phyloP scores from a whole-genome alignment of 2,888 invertebrate genomes.

The Eupithecia vulgata region DNA sequence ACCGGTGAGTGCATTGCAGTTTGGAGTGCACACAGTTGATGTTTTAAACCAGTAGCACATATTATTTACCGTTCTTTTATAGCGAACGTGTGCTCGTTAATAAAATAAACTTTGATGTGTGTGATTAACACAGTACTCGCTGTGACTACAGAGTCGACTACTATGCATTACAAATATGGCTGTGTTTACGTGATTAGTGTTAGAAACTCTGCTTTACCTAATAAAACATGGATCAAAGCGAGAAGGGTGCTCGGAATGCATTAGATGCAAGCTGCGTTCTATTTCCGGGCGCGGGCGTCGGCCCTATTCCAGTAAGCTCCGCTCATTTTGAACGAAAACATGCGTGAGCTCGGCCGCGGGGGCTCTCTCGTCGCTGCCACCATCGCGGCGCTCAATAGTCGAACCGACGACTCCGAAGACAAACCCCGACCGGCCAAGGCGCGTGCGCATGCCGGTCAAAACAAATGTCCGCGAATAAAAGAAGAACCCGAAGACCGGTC shows the following conservation, averaged over 20 bases:
- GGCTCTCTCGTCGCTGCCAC: conserved; percentile 86
- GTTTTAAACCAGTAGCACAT: conserved; percentile 45
- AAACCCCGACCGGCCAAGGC: conserved; percentile 67
- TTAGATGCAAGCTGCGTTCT: conserved; percentile 75
- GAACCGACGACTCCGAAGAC: conserved; percentile 63
- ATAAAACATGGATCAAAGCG: conserved; percentile 69
- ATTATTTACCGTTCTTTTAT: conserved; percentile 41
- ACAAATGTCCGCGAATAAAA: conserved; percentile 52
- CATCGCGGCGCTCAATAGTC: conserved; percentile 78
- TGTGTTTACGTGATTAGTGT: conserved; percentile 47
- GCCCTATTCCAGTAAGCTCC: conserved; percentile 73
- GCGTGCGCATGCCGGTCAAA: conserved; percentile 61
- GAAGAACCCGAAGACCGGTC: conserved; percentile 62
- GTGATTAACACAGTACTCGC: conserved; percentile 36
- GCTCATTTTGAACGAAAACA: conserved; percentile 81
- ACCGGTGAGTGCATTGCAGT: conserved; percentile 72
- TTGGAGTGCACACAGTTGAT: conserved; percentile 38
- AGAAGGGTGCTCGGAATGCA: conserved; percentile 75
- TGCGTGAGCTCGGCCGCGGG: conserved; percentile 83
- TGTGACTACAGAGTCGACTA: conserved; percentile 32
- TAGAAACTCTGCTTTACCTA: conserved; percentile 49
- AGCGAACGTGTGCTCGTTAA: conserved; percentile 35
- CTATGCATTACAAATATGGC: conserved; percentile 40
- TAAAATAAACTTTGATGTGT: conserved; percentile 32
- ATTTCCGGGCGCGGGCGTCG: conserved; percentile 81